These are phyloP conservation scores for Zoanthus gigantus DNA, from an alignment of 92 coral and sea anemone genomes.

Conservation along the genomic window DNA sequence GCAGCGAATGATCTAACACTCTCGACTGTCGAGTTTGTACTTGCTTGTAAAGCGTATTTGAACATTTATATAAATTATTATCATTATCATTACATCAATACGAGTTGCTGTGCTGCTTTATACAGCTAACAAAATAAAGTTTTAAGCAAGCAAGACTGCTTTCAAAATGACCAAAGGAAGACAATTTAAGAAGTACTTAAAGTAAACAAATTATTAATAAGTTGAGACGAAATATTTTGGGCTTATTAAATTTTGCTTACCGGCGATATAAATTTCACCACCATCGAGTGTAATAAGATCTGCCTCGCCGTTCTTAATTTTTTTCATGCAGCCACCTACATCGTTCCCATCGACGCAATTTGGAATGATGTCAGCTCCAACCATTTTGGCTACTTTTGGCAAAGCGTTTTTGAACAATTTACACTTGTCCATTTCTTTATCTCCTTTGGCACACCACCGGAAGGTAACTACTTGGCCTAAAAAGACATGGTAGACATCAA, in stretches of 20 bases:
- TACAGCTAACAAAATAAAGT: too few relatives aligned
- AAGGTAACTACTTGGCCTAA: slow-evolving; percentile 4
- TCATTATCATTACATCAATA: too few relatives aligned
- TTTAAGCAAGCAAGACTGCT: too few relatives aligned
- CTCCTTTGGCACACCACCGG: slow-evolving; percentile 60
- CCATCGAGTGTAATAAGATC: slow-evolving; percentile 82
- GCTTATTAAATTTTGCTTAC: slow-evolving; percentile 28
- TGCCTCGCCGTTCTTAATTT: slow-evolving; percentile 56
- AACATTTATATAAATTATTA: too few relatives aligned
- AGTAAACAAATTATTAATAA: too few relatives aligned
- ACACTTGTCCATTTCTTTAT: slow-evolving; percentile 56
- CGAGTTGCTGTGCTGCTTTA: too few relatives aligned
- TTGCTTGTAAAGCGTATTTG: too few relatives aligned
- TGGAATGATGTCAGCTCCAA: slow-evolving; percentile 19
- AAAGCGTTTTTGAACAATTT: slow-evolving; percentile 28
- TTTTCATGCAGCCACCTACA: slow-evolving; percentile 47
- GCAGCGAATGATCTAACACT: too few relatives aligned
- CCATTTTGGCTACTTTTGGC: slow-evolving; percentile 2
- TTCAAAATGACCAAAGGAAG: too few relatives aligned
- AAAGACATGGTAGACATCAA: not conserved
- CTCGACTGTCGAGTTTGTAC: too few relatives aligned
- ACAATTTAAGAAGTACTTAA: too few relatives aligned
- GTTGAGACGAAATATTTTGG: too few relatives aligned
- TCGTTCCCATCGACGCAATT: slow-evolving; percentile 43
- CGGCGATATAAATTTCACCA: slow-evolving; percentile 59